Evolutionary conservation across 2,797 vertebrate species (phyloP).

Genomic region (Xiphorhynchus erythropygius): DNA sequence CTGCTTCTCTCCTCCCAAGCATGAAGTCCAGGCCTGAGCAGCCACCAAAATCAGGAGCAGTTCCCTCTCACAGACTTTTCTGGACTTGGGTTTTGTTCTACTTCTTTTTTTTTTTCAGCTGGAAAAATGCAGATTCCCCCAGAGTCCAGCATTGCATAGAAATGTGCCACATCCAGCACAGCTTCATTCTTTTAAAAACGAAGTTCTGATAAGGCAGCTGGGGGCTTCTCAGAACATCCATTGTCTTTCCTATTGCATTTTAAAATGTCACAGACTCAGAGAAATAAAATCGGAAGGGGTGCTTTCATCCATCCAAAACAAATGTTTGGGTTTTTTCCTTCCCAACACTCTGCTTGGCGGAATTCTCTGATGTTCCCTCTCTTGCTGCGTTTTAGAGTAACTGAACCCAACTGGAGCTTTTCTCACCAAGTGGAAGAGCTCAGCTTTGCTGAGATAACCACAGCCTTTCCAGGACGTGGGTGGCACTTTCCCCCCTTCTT

Average conservation of each 20-base stretch:
- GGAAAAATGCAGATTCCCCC: neutral
- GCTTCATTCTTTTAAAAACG: neutral
- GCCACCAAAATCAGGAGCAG: neutral
- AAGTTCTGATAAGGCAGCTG: slow-evolving; percentile 22
- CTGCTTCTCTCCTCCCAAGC: neutral
- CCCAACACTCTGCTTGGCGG: slow-evolving; percentile 15
- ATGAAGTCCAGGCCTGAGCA: neutral
- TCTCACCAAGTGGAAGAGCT: neutral
- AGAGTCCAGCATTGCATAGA: neutral
- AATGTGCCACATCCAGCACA: neutral
- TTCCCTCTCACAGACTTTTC: neutral
- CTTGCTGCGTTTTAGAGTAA: neutral
- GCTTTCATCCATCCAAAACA: slow-evolving; percentile 35
- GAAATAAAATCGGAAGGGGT: neutral
- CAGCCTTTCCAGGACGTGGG: neutral
- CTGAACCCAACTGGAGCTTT: neutral
- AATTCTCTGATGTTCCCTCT: neutral
- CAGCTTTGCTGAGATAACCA: accelerated
- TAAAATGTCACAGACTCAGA: neutral
- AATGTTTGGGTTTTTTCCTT: slow-evolving; percentile 15
- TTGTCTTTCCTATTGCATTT: slow-evolving; percentile 9
- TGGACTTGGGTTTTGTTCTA: neutral
- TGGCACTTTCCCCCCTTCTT: neutral
- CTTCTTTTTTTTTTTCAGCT: neutral
- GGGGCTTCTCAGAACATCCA: slow-evolving; percentile 6